Evolutionary conservation across 2,797 vertebrate genomes (phyloP), one percentile per base, ranked within the genome.

Genomic region (Chelon auratus): DNA sequence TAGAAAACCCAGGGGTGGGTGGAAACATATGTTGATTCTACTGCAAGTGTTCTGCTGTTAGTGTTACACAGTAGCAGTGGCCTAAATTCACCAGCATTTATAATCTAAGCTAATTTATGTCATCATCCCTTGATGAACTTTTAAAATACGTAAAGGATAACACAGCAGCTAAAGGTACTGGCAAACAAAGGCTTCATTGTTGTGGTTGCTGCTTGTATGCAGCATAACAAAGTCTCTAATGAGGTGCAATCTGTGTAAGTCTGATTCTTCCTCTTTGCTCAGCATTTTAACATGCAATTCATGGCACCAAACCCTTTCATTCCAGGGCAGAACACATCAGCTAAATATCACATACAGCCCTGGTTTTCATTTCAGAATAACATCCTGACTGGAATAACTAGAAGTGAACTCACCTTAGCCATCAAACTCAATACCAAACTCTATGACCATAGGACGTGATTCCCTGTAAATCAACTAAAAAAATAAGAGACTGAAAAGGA

Each of bases 391-490:
- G 6, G 50, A 51, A 69, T 26, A 39, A 70, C 65, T 9, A 59
- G 50, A 22, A 22, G 48, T 33, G 17, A 47, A 47, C 39, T 75
- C 57, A 63, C 36, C n/a, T 50, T n/a, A 72, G 68, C 69, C 65
- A 65, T 65, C 51, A 57, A 11, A 33, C 60, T 52, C 18, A 48
- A 11, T 20, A 48, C 47, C 10, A 18, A 48, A 48, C 47, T 3
- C 17, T 47, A 18, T n/a, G 43, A 47, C 43, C n/a, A 47, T 47
- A 17, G n/a, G n/a, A 43, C 5, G 5, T 1, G 42, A 43, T 43
- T 43, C 14, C 42, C 15, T 43, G 14, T 43, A 43, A 43, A 43
- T 43, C 14, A 10, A 15, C 42, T 5, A 15, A 43, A 15, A 43
- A 10, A 43, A 43, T 14, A 43, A 4, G 14, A 5, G 42, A 15